Base-by-base conservation (phyloP, 2,113 vertebrate species). In the Lipotes vexillifer region DNA sequence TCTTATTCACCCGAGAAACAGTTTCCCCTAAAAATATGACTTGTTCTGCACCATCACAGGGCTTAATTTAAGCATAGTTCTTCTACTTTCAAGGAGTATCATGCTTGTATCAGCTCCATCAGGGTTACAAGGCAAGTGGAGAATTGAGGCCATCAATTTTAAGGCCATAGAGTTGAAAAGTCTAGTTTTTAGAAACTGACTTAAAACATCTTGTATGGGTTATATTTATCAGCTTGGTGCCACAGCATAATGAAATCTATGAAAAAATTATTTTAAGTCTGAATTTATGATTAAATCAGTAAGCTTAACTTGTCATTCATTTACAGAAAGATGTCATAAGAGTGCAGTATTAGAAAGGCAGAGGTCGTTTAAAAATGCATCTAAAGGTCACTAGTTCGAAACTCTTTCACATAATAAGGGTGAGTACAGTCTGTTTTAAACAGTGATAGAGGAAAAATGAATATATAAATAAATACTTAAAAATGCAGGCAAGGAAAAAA, bases 1-100 rank as follows among this genome's bases (percentile, higher is more conserved):
- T 97, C 96, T 94, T 98, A 97, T 85, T 98, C 93, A 97, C 72
- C 49, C 31, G 2, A 97, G 88, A 96, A 97, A 96, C 59, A 96
- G 74, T 77, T 96, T 96, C 94, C 52, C 93, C 74, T 96, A 96
- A 97, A 97, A 97, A 97, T 96, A 96, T 88, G 92, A 85, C 93
- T 97, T 96, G 63, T 96, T 97, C 87, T 92, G 80, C 80, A 85
- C 80, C 65, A 88, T 94, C 59, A 49, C 11, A 0, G 31, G 65
- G 66, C 71, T 95, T 97, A 96, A 97, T 98, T 97, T 97, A 97
- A 97, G 92, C 93, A 93, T 18, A 75, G 52, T 36, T 74, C 65
- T 96, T 97, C 69, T 75, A 25, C 59, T 94, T 95, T 95, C 89
- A 90, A 90, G 93, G 80, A 98, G 59, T 33, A 96, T 81, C 59